Conservation (phyloP, 2,797 vertebrate genomes). For the Lophura swinhoii region DNA sequence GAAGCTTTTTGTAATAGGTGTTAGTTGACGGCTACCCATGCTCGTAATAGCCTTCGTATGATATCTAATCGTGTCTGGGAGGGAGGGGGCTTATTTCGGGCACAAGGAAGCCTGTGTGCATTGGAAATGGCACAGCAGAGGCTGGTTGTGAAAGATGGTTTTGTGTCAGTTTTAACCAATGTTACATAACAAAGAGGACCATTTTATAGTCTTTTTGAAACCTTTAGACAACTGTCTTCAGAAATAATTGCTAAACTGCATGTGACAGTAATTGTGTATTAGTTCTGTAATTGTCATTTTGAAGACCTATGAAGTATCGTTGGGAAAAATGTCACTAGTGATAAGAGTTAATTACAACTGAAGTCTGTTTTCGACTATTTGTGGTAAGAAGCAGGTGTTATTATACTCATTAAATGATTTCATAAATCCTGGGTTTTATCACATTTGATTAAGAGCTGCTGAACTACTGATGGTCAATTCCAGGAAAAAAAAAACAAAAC, state of each 20-base stretch:
- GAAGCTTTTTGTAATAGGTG: slow-evolving; percentile 74
- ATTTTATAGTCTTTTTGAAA: slow-evolving; percentile 75
- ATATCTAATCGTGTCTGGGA: slow-evolving; percentile 37
- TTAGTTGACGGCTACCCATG: slow-evolving; percentile 71
- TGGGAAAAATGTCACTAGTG: slow-evolving; percentile 79
- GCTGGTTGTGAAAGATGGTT: slow-evolving; percentile 32
- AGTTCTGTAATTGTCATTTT: slow-evolving; percentile 82
- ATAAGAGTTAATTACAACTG: slow-evolving; percentile 83
- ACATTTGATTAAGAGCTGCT: slow-evolving; percentile 78
- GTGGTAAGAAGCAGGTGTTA: slow-evolving; percentile 79
- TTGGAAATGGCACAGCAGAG: not conserved
- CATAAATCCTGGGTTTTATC: slow-evolving; percentile 79
- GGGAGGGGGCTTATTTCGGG: slow-evolving; percentile 14
- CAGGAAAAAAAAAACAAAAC: slow-evolving; percentile 19
- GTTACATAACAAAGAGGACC: slow-evolving; percentile 75
- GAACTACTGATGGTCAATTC: slow-evolving; percentile 70
- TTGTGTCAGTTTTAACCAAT: slow-evolving; percentile 54
- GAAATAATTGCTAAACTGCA: slow-evolving; percentile 81
- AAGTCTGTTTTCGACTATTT: slow-evolving; percentile 82
- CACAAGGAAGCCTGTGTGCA: not conserved
- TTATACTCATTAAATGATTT: slow-evolving; percentile 79
- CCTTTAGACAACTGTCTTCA: slow-evolving; percentile 82
- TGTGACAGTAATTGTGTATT: slow-evolving; percentile 84
- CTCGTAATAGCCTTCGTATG: slow-evolving; percentile 53
- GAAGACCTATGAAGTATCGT: slow-evolving; percentile 81